These are phyloP conservation scores for Abramis brama DNA, from an alignment of 2,113 vertebrate genomes.

Conservation along the genomic window DNA sequence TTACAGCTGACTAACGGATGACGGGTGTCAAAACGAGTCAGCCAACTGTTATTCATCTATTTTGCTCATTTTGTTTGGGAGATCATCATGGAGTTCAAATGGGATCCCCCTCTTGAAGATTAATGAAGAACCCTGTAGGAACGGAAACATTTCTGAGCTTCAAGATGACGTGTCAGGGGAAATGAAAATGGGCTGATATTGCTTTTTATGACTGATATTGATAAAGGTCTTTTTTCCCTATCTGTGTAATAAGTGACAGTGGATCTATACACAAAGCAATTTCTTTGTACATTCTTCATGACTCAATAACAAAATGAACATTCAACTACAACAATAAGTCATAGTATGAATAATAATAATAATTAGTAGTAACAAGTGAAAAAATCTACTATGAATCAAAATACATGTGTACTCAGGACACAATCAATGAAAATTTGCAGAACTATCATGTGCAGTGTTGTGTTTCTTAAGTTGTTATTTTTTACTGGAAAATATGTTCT, in stretches of 20 bases:
- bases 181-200: neutral
- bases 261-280: too few relatives aligned
- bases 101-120: neutral
- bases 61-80: slow-evolving; percentile 28
- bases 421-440: too few relatives aligned
- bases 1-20: slow-evolving; percentile 14
- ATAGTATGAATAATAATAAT: too few relatives aligned
- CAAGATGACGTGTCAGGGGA: neutral
- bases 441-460: too few relatives aligned
- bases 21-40: slow-evolving; percentile 41
- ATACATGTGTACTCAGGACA: too few relatives aligned
- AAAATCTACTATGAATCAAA: too few relatives aligned
- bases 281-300: too few relatives aligned
- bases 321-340: too few relatives aligned
- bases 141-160: neutral
- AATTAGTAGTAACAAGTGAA: too few relatives aligned
- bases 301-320: too few relatives aligned
- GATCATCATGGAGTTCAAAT: neutral
- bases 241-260: neutral
- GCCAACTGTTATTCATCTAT: slow-evolving; percentile 20
- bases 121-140: neutral
- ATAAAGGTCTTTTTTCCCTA: neutral
- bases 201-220: neutral
- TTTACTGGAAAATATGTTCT: too few relatives aligned
- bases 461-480: too few relatives aligned